Base-by-base conservation (phyloP, 2,888 invertebrate species). In the Andrena praecox region DNA sequence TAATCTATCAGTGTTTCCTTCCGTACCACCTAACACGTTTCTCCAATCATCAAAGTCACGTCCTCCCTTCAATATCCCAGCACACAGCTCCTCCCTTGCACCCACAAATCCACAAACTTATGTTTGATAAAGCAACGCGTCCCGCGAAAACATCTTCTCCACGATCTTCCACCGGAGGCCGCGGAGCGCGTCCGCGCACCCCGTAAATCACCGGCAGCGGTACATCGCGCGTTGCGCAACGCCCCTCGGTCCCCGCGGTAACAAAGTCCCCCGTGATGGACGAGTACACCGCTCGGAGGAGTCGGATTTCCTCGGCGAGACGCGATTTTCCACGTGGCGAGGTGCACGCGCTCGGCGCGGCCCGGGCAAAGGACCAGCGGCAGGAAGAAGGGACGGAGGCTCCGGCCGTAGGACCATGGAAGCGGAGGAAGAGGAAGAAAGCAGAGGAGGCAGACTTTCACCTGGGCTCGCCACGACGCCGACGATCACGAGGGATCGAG, bases 401-500 rank as follows among this genome's bases (percentile, higher is more conserved):
- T 27, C 56, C 1, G 24, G 56, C 56, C 10, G 16, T 35, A 12
- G 48, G 31, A 16, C 16, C 20, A 24, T 24, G 31, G 24, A 64
- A 20, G 1, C 42, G 31, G 56, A 42, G 12, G 42, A 66, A 16
- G 56, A 66, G n/a, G 60, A 60, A 29, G 66, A 31, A 63, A 67
- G 66, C 54, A 48, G 67, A 70, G 75, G 71, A 76, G 83, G 86
- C 72, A 86, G 81, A 87, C 87, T 88, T 88, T 88, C 87, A 86
- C 87, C 88, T 81, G 66, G 77, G 27, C 56, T 71, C 66, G 81
- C 82, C 86, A 88, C 89, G 87, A 86, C 80, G 76, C 84, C 87
- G 87, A 86, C 80, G 77, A 86, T 85, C 86, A 81, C 87, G 81
- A 80, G 85, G 76, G 81, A 81, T 88, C 74, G 80, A 81, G 79